Evolutionary conservation across 2,888 invertebrate genomes (phyloP), one percentile per base, ranked within the genome.

Genomic region (Schizotus pectinicornis): DNA sequence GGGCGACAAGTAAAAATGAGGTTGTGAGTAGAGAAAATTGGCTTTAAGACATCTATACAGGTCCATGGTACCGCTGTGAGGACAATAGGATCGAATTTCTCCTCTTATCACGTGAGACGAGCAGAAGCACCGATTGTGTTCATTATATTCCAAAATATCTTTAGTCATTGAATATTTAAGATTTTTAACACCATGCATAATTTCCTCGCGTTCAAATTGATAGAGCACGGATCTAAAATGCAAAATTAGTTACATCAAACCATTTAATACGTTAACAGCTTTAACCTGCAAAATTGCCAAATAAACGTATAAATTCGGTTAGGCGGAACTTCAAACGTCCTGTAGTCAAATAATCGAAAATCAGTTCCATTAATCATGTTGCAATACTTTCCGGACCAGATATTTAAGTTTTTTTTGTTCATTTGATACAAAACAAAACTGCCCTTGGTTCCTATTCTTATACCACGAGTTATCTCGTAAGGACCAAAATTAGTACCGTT

Each of bases 21-120:
- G 45, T 5, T 45, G 45, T 12, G 45, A 45, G 6, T 33, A 7
- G 14, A 45, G n/a, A 6, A 45, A 33, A 45, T 45, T 34, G 11
- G 31, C 14, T 31, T 34, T 34, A 11, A 32, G 8, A 7, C 45
- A 45, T 7, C 7, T 33, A 2, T 31, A 13, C 7, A 45, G n/a
- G 34, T 45, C 31, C 45, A 45, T 33, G 6, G 34, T 13, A 7
- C 45, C 45, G 9, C n/a, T 33, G n/a, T 11, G 6, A n/a, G 45
- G 45, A 45, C 45, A 45, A 12, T 11, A 6, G 11, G 11, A 1
- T 6, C 3, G 7, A 1, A 6, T 9, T 11, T 13, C 9, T 1
- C 32, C 3, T 1, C 7, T n/a, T 42, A 11, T 30, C n/a, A n/a
- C n/a, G n/a, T n/a, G n/a, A 0, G 8, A 2, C 9, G 43, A 13